Evolutionary conservation across 2,797 vertebrate genomes (phyloP).

Genomic region (Tragelaphus eurycerus): DNA sequence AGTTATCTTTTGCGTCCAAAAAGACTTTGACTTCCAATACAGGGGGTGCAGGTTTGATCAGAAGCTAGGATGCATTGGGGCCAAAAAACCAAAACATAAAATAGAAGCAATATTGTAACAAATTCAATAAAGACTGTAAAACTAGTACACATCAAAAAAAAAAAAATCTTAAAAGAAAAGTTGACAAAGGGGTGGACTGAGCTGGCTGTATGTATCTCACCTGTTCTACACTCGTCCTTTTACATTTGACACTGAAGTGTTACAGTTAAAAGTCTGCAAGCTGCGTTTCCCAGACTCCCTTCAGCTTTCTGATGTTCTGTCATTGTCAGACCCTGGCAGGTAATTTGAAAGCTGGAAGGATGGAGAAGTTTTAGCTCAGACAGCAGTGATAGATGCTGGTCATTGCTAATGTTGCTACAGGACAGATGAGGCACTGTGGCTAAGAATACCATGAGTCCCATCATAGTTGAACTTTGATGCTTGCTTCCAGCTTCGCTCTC

Average conservation of each 20-base stretch:
- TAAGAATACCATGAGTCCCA: background rate
- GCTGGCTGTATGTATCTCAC: background rate
- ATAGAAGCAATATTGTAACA: background rate
- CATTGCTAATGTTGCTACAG: background rate
- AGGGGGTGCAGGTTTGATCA: accelerated
- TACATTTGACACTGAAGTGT: background rate
- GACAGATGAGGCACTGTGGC: background rate
- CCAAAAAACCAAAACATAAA: background rate
- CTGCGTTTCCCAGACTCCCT: background rate
- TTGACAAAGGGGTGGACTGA: background rate
- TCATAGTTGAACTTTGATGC: background rate
- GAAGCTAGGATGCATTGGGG: accelerated
- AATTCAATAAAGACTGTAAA: background rate
- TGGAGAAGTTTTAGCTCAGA: background rate
- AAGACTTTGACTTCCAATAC: background rate
- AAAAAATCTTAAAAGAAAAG: background rate
- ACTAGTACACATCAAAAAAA: background rate
- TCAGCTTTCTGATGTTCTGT: background rate
- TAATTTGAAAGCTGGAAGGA: background rate
- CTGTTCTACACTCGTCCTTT: background rate
- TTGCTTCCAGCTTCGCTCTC: background rate
- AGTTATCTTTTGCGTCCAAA: background rate
- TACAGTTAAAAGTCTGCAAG: background rate
- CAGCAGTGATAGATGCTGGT: background rate
- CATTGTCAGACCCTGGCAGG: background rate